phyloP scores from a whole-genome alignment of 53 echinoderm and acorn worm genomes.

The Actinopyga echinites region DNA sequence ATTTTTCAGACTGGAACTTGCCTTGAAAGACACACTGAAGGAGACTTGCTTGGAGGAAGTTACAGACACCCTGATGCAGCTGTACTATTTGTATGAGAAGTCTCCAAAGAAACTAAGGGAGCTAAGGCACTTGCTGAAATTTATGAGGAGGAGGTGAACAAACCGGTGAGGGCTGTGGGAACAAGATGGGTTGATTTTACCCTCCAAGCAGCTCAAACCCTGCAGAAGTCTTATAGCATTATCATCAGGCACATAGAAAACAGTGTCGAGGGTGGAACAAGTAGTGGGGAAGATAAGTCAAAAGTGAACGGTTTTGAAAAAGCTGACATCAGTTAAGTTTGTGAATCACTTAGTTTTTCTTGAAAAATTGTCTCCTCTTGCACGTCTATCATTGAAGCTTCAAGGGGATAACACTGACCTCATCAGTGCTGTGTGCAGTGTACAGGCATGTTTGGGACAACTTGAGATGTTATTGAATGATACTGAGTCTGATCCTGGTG shows the following conservation, averaged over 20 bases:
- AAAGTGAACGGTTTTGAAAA: too few species aligned
- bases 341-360: constrained; percentile 13
- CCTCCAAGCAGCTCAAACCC: constrained; percentile 22
- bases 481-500: too few species aligned
- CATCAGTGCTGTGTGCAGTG: too few species aligned
- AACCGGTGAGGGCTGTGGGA: constrained; percentile 44
- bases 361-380: constrained; percentile 38
- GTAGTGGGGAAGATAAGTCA: too few species aligned
- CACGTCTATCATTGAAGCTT: constrained; percentile 38
- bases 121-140: constrained; percentile 26
- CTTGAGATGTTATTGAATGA: too few species aligned
- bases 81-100: constrained; percentile 41
- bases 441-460: too few species aligned
- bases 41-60: constrained; percentile 32
- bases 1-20: constrained; percentile 28
- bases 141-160: constrained; percentile 51
- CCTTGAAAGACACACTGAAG: constrained; percentile 25
- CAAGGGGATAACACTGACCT: constrained; percentile 20
- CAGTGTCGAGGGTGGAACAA: too few species aligned
- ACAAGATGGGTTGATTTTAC: constrained; percentile 47
- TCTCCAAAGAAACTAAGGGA: constrained; percentile 40
- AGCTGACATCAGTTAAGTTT: constrained; percentile 21
- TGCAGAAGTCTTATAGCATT: constrained; percentile 39
- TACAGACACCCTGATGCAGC: constrained; percentile 28
- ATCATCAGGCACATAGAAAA: constrained; percentile 30